Evolutionary conservation across 2,888 invertebrate species (phyloP).

Genomic region (Limnephilus auricula): DNA sequence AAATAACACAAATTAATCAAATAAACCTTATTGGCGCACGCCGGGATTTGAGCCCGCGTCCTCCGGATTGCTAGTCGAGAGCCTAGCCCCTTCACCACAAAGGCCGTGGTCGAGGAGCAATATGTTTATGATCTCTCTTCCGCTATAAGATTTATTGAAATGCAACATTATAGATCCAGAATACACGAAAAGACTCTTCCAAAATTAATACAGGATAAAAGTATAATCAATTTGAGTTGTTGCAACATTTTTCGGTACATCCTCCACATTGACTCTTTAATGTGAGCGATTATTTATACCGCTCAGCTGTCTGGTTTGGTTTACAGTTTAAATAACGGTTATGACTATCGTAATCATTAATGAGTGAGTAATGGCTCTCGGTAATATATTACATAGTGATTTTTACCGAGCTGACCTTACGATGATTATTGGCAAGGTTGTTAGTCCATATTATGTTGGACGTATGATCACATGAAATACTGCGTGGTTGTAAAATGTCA

Average conservation of each 20-base stretch:
- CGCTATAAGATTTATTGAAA: not conserved
- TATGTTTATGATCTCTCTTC: no score
- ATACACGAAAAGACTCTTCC: not conserved
- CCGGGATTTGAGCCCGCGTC: no score
- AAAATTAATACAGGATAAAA: not conserved
- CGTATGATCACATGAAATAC: not conserved
- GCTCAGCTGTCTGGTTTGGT: not conserved
- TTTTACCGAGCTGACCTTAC: not conserved
- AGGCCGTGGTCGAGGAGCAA: no score
- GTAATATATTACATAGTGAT: not conserved
- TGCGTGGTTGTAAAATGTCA: slow-evolving; percentile 2
- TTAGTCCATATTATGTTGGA: not conserved
- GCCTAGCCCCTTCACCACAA: no score
- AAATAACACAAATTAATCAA: no score
- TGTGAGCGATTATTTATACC: not conserved
- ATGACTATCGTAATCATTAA: not conserved
- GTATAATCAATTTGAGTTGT: not conserved
- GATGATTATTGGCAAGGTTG: not conserved
- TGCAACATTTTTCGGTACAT: not conserved
- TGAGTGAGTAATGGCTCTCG: not conserved
- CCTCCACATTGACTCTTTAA: not conserved
- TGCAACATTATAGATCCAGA: no score
- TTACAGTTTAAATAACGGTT: slow-evolving; percentile 2
- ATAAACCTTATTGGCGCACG: no score
- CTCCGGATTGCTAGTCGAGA: no score